These are phyloP conservation scores for Leptinotarsa undecemlineata DNA, from an alignment of 1,140 invertebrate species.

Conservation along the genomic window DNA sequence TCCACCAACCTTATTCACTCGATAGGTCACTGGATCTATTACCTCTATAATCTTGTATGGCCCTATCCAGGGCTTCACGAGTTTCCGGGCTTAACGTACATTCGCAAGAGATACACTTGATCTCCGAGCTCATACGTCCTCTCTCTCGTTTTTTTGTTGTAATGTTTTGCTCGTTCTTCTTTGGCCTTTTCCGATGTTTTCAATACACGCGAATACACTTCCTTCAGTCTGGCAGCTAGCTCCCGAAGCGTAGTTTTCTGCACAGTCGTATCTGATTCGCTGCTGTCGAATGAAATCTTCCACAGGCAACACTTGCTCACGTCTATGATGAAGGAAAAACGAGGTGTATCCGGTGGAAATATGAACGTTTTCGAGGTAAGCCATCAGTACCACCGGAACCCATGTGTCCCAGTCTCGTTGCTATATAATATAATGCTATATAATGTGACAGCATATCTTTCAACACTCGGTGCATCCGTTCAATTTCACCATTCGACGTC, in stretches of 20 bases:
- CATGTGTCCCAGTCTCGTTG: constrained; percentile 10
- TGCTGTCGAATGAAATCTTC: background rate
- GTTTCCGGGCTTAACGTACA: background rate
- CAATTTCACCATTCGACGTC: constrained; percentile 53
- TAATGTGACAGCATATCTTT: constrained; percentile 59
- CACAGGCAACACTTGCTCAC: background rate
- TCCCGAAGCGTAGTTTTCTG: constrained; percentile 5
- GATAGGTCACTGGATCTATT: constrained; percentile 7
- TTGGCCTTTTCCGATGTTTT: background rate
- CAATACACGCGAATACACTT: background rate
- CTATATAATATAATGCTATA: background rate
- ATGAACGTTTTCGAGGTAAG: background rate
- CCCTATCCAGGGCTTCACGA: background rate
- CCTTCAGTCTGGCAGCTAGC: background rate
- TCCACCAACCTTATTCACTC: background rate
- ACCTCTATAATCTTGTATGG: background rate
- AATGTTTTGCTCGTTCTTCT: background rate
- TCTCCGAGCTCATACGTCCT: background rate
- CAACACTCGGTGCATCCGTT: constrained; percentile 53
- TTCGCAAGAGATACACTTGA: background rate
- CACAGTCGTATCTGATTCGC: constrained; percentile 7
- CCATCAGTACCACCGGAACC: constrained; percentile 14
- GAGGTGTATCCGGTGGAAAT: background rate
- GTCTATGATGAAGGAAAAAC: constrained; percentile 1
- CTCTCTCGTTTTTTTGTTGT: background rate